phyloP scores from a whole-genome alignment of 2,797 vertebrate genomes.

The Spinus pinus region DNA sequence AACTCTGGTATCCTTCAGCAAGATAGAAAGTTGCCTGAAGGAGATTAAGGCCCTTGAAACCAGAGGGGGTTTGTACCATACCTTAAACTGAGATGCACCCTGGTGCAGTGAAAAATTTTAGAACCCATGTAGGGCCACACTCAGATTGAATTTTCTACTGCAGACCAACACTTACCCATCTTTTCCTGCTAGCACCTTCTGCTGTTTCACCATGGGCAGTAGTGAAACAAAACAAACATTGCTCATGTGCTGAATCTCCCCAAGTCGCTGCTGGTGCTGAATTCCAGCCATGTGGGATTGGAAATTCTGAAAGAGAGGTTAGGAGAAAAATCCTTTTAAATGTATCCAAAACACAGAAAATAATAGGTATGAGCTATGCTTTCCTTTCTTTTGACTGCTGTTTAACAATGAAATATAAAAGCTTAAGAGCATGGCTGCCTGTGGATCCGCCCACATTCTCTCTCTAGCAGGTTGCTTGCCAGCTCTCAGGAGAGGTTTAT shows the following conservation, averaged over 20 bases:
- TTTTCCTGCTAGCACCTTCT: constrained; percentile 75
- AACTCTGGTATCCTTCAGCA: neutral
- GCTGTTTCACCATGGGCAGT: constrained; percentile 88
- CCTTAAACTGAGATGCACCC: neutral
- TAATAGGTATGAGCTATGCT: neutral
- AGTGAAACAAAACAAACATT: constrained; percentile 91
- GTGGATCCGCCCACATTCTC: constrained; percentile 35
- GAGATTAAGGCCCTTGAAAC: neutral
- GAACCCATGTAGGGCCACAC: neutral
- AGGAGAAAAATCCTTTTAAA: neutral
- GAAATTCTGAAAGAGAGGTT: constrained; percentile 82
- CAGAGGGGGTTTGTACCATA: neutral
- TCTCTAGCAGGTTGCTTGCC: constrained; percentile 5
- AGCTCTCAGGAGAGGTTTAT: constrained; percentile 7
- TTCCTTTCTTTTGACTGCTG: constrained; percentile 23
- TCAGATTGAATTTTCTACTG: neutral
- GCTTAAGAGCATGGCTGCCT: constrained; percentile 36
- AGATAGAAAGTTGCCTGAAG: neutral
- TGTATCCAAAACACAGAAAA: constrained; percentile 21
- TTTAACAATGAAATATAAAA: constrained; percentile 45
- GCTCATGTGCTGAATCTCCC: constrained; percentile 92
- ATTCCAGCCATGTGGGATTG: constrained; percentile 90
- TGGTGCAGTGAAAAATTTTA: neutral
- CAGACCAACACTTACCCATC: constrained; percentile 77
- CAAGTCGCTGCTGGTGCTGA: constrained; percentile 91